phyloP scores from a whole-genome alignment of 1,140 invertebrate species.

The Caenorhabditis elegans region DNA sequence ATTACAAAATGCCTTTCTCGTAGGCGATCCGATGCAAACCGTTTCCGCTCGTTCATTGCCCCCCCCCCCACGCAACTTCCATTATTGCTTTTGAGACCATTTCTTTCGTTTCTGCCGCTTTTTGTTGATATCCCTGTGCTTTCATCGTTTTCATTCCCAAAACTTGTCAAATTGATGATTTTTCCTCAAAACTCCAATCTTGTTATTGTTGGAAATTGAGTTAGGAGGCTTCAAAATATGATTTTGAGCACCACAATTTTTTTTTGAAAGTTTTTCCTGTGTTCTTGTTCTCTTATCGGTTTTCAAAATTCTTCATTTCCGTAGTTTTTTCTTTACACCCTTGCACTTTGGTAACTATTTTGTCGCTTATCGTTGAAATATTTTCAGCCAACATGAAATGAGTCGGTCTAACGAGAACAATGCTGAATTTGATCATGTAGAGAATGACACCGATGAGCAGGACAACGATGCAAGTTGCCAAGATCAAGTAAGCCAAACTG shows the following conservation, averaged over 20 bases:
- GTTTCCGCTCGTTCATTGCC: conserved; percentile 5
- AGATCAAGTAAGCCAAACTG: not conserved
- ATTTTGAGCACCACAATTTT: too few species aligned
- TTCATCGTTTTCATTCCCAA: not conserved
- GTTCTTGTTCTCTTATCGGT: too few species aligned
- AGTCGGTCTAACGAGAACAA: conserved; percentile 22
- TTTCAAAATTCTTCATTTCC: not conserved
- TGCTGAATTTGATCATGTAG: not conserved
- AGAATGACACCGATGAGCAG: not conserved
- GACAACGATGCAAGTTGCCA: too few species aligned
- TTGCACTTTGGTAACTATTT: not conserved
- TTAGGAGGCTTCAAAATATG: too few species aligned
- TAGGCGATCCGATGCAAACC: conserved; percentile 14
- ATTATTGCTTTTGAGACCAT: not conserved
- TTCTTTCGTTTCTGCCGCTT: not conserved
- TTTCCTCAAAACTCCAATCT: too few species aligned
- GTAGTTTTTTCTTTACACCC: not conserved
- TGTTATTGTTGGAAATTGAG: too few species aligned
- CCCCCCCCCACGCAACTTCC: not conserved
- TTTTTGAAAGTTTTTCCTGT: too few species aligned
- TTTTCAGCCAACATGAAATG: conserved; percentile 30
- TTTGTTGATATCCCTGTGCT: not conserved
- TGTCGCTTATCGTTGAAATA: not conserved
- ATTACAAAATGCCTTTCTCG: conserved; percentile 22
- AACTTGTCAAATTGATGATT: not conserved